phyloP scores from a whole-genome alignment of 2,888 invertebrate species.

The Argyra leucocephala region DNA sequence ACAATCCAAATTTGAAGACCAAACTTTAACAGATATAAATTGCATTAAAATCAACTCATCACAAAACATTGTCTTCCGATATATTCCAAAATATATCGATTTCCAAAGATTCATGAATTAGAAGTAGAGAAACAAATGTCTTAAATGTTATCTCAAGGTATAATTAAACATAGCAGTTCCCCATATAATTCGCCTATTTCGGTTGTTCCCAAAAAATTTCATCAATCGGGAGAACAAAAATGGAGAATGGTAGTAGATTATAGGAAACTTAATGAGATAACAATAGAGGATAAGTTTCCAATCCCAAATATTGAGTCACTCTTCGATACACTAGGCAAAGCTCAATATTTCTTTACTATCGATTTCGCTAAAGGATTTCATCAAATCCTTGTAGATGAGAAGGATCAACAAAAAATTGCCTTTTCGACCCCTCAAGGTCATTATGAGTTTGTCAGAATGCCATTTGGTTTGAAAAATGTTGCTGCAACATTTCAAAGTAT shows the following conservation, averaged over 20 bases:
- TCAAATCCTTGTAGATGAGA: constrained; percentile 13
- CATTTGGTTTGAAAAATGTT: no score
- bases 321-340: constrained; percentile 15
- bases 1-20: no score
- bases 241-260: constrained; percentile 17
- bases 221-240: constrained; percentile 15
- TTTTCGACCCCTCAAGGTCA: constrained; percentile 17
- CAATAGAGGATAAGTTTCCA: constrained; percentile 16
- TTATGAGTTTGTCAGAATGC: constrained; percentile 13
- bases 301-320: constrained; percentile 18
- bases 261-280: constrained; percentile 14
- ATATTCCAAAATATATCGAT: not conserved
- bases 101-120: not conserved
- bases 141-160: constrained; percentile 15
- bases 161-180: constrained; percentile 11
- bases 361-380: no score
- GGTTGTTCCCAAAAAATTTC: constrained; percentile 14
- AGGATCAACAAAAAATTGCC: constrained; percentile 17
- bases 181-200: constrained; percentile 16
- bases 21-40: no score
- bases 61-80: no score
- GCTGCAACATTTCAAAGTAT: no score
- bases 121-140: constrained; percentile 14
- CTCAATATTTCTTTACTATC: constrained; percentile 12
- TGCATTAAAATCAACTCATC: no score